Evolutionary conservation across 2,113 vertebrate species (phyloP).

Genomic region (Sinocyclocheilus anophthalmus): DNA sequence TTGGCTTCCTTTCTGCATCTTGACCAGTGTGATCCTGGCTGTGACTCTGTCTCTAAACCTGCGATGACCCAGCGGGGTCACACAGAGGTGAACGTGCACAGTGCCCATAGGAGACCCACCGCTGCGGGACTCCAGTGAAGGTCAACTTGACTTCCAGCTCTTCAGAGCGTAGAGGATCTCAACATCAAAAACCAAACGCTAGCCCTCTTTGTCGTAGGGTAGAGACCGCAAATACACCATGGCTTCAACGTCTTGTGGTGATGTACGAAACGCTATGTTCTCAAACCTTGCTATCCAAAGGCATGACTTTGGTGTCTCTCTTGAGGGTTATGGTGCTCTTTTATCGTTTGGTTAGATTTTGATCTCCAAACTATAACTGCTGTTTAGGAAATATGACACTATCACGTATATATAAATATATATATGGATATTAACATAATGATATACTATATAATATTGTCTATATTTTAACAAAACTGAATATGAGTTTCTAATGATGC

Average conservation of each 20-base stretch:
- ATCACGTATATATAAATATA: background rate
- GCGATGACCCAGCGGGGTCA: constrained; percentile 75
- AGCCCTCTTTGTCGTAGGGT: constrained; percentile 27
- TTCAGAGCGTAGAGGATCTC: background rate
- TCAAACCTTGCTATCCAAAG: constrained; percentile 38
- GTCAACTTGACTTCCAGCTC: constrained; percentile 9
- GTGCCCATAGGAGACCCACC: constrained; percentile 1
- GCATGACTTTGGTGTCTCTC: constrained; percentile 22
- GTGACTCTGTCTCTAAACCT: constrained; percentile 83
- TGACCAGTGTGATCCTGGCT: constrained; percentile 81
- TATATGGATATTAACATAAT: too few species aligned
- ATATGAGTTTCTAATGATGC: constrained; percentile 6
- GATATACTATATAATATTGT: background rate
- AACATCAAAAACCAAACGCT: background rate
- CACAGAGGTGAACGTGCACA: constrained; percentile 5
- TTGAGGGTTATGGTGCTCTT: constrained; percentile 34
- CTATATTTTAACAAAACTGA: constrained; percentile 28
- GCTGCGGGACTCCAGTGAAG: constrained; percentile 31
- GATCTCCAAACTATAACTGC: constrained; percentile 4
- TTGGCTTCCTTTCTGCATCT: constrained; percentile 91
- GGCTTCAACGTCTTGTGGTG: constrained; percentile 26
- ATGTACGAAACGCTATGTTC: constrained; percentile 5
- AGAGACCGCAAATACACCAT: constrained; percentile 1
- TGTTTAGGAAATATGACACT: background rate
- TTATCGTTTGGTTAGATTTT: constrained; percentile 11